Evolutionary conservation across 2,888 invertebrate genomes (phyloP), one percentile per base, ranked within the genome.

Genomic region (Pyrrhia umbra): DNA sequence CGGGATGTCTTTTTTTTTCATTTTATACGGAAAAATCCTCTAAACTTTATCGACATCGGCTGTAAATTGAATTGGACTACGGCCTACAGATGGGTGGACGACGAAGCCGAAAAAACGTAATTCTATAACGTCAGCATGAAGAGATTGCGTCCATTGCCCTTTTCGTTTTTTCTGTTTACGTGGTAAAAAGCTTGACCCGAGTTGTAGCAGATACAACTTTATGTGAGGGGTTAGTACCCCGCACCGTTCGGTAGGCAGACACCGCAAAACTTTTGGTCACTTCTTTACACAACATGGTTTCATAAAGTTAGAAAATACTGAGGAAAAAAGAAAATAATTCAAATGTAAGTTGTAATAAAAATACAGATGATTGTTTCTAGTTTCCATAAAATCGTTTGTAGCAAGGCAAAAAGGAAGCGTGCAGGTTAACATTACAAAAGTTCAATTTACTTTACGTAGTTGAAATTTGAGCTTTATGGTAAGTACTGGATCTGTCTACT

Each of bases 41-140:
- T 46, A 55, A 68, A 59, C 46, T 55, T 59, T 54, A 59, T 66
- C 57, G 63, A 63, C 57, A 57, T 65, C 34, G 54, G 30, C 50
- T 71, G 66, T 67, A 76, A 75, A 75, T 75, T 71, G 72, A 77
- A 75, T 71, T 43, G 54, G 57, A 52, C 46, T 50, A 37, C 73
- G 15, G 40, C 21, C 57, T 43, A 46, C 55, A 58, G 57, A 57
- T 49, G 34, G 23, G 40, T 50, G 40, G 30, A 50, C 18, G 45
- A 45, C 16, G 66, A 49, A 45, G 39, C 66, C 52, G 46, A 59
- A 75, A 71, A 75, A 56, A 59, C 57, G 60, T 63, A 76, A 74
- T 74, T 66, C 62, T 76, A 62, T 74, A 62, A 71, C 59, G 55
- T 70, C 61, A 66, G 62, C 72, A 63, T 59, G 75, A 56, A 49